A percentile compares a stretch with the other conserved stretches of the same genome.
These are phyloP conservation scores for Mustela lutreola DNA, from an alignment of 2,113 vertebrate species.

Conservation along the genomic window DNA sequence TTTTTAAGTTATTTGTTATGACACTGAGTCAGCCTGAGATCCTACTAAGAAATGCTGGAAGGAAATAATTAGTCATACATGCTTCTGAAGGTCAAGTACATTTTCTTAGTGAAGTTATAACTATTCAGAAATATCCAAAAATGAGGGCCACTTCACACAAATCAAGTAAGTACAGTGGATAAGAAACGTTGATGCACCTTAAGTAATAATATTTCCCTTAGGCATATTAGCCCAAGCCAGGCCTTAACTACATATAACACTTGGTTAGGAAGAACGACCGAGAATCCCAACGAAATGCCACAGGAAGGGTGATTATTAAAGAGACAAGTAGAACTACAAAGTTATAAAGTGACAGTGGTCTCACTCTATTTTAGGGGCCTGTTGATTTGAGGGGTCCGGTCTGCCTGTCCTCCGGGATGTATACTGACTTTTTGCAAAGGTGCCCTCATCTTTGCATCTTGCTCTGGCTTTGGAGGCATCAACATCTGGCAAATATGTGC, in stretches of 20 bases:
- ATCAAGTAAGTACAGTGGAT: background rate
- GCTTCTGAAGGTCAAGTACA: background rate
- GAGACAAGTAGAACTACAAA: background rate
- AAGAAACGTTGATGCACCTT: background rate
- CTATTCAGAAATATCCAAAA: background rate
- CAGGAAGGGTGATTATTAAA: background rate
- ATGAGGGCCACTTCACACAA: background rate
- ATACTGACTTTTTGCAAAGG: background rate
- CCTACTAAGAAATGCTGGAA: background rate
- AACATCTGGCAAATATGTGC: background rate
- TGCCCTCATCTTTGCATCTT: background rate
- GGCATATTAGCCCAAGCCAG: background rate
- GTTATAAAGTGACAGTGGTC: background rate
- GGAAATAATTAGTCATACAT: background rate
- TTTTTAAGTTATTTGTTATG: background rate
- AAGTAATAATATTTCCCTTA: background rate
- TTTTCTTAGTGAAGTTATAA: conserved; percentile 30
- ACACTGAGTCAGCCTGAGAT: background rate
- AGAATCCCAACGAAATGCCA: background rate
- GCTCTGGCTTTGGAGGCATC: background rate
- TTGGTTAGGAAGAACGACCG: background rate
- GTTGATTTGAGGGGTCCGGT: background rate
- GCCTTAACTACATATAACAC: background rate
- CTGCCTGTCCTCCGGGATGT: background rate
- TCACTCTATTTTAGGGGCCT: background rate